Evolutionary conservation across 2,113 vertebrate species (phyloP).

Genomic region (Nematolebias whitei): DNA sequence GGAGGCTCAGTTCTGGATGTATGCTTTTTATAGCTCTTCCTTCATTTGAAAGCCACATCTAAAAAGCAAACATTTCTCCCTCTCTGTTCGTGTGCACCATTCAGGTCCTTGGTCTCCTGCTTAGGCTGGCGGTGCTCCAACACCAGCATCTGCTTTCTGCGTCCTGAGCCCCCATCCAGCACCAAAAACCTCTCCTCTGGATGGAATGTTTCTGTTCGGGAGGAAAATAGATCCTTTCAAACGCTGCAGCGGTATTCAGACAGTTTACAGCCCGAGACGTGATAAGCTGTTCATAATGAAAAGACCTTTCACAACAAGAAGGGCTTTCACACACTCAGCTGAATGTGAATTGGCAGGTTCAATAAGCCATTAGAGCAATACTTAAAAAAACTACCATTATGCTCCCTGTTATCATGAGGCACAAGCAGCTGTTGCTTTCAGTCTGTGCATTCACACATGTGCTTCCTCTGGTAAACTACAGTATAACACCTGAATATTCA

Average conservation of each 20-base stretch:
- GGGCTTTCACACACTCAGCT: conserved; percentile 60
- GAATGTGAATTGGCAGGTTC: conserved; percentile 65
- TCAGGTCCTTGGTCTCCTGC: conserved; percentile 53
- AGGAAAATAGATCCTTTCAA: conserved; percentile 49
- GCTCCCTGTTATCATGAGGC: conserved; percentile 49
- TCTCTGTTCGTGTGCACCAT: conserved; percentile 54
- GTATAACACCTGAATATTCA: conserved; percentile 44
- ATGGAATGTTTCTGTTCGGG: conserved; percentile 60
- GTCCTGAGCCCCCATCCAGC: conserved; percentile 55
- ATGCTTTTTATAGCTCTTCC: conserved; percentile 59
- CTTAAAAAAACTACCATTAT: conserved; percentile 54
- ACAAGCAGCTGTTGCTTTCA: conserved; percentile 43
- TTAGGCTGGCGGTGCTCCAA: conserved; percentile 64
- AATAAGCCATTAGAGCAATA: conserved; percentile 63
- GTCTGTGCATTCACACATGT: conserved; percentile 20
- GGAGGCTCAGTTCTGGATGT: conserved; percentile 49
- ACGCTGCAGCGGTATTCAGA: conserved; percentile 38
- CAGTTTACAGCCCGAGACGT: conserved; percentile 27
- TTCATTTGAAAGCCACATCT: conserved; percentile 66
- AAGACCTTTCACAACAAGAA: conserved; percentile 59
- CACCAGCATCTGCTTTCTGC: conserved; percentile 73
- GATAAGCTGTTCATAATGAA: conserved; percentile 52
- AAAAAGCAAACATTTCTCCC: conserved; percentile 71
- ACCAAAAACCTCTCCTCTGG: conserved; percentile 61
- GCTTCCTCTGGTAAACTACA: conserved; percentile 29